A percentile compares a stretch with the other conserved stretches of the same genome.
phyloP scores from a whole-genome alignment of 2,888 invertebrate genomes.

The Eudasyphora cyanicolor region DNA sequence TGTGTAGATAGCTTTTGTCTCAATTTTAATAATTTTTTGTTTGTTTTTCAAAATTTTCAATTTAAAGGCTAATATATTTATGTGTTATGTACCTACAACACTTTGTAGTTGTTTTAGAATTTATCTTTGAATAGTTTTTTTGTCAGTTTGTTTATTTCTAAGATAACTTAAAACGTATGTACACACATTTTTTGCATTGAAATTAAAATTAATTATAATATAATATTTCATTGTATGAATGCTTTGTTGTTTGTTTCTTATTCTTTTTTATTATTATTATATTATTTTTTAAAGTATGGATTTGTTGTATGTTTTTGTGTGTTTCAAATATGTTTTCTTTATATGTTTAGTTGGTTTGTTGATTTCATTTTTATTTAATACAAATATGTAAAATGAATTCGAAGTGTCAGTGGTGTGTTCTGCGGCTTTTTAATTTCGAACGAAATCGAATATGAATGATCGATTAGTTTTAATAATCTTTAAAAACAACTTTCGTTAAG shows the following conservation, averaged over 20 bases:
- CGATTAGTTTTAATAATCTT: too few species aligned
- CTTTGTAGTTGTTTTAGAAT: conserved; percentile 36
- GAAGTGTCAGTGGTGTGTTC: conserved; percentile 3
- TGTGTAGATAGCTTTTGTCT: conserved; percentile 15
- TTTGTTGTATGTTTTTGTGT: conserved; percentile 12
- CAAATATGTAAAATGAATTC: conserved; percentile 34
- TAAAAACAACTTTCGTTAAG: too few species aligned
- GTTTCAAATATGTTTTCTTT: conserved; percentile 34
- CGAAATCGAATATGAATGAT: not conserved
- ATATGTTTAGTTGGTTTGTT: conserved; percentile 27
- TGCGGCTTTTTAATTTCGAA: not conserved
- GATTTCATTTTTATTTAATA: not conserved
- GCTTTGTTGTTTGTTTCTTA: conserved; percentile 9
- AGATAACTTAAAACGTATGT: conserved; percentile 39
- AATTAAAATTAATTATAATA: not conserved
- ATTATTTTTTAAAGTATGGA: conserved; percentile 2
- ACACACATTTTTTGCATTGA: conserved; percentile 37
- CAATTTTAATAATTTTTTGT: conserved; percentile 11
- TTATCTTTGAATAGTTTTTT: conserved; percentile 24
- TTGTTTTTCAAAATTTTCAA: conserved; percentile 25
- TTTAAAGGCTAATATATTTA: conserved; percentile 40
- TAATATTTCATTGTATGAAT: conserved; percentile 25
- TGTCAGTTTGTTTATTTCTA: conserved; percentile 26
- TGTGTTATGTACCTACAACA: too few species aligned
- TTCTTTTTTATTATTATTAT: too few species aligned